phyloP scores from a whole-genome alignment of 2,113 vertebrate species.

The Erythrocercus mccallii region DNA sequence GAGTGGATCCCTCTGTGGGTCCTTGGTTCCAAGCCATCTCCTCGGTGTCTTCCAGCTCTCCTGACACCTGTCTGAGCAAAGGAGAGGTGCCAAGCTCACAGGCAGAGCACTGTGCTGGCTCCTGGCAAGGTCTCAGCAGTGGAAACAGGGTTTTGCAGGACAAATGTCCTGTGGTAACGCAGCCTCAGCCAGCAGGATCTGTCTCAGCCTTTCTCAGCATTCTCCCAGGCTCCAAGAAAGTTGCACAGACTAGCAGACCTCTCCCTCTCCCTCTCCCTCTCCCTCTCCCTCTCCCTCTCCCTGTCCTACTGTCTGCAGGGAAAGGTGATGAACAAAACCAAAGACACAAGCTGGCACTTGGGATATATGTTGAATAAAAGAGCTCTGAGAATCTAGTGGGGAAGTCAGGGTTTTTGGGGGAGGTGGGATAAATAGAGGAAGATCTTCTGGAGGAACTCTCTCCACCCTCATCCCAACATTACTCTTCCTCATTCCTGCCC shows the following conservation, averaged over 20 bases:
- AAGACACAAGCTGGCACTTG: not conserved
- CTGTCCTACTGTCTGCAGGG: not conserved
- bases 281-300: not conserved
- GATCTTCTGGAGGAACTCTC: not conserved
- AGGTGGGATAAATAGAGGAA: not conserved
- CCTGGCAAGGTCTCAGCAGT: not conserved
- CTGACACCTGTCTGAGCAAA: not conserved
- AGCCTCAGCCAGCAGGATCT: not conserved
- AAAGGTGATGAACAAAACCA: not conserved
- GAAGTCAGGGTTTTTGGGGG: not conserved
- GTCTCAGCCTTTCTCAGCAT: not conserved
- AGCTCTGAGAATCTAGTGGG: not conserved
- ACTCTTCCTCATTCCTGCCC: not conserved
- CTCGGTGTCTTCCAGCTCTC: fast-evolving
- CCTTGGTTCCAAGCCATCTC: not conserved
- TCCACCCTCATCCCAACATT: not conserved
- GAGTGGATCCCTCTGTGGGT: fast-evolving
- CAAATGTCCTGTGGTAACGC: not conserved
- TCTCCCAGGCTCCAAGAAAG: not conserved
- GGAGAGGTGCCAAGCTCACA: not conserved
- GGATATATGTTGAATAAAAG: not conserved
- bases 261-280: no score
- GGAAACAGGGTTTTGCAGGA: not conserved
- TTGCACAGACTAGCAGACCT: fast-evolving
- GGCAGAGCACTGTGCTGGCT: not conserved